phyloP scores from a whole-genome alignment of 2,888 invertebrate species.

The Lasioglossum marginatum region DNA sequence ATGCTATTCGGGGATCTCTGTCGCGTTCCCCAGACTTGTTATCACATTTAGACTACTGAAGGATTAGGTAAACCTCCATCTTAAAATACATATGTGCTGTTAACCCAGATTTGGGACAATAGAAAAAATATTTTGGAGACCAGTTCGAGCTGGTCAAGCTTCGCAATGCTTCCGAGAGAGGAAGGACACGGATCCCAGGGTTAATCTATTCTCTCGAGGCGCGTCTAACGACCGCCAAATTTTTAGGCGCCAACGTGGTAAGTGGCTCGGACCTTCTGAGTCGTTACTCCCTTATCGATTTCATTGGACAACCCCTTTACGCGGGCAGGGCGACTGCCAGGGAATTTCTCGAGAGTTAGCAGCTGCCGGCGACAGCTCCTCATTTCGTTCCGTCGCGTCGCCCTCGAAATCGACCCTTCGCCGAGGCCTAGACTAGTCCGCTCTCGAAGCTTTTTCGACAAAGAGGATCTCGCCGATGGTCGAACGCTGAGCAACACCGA shows the following conservation, averaged over 20 bases:
- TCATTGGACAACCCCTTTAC: constrained; percentile 74
- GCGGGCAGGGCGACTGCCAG: constrained; percentile 74
- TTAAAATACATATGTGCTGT: too few relatives aligned
- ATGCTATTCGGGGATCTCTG: background rate
- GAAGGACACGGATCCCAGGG: background rate
- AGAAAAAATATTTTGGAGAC: background rate
- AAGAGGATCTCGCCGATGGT: constrained; percentile 30
- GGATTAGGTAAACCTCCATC: background rate
- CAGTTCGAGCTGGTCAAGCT: background rate
- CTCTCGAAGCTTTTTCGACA: constrained; percentile 36
- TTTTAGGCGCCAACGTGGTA: constrained; percentile 13
- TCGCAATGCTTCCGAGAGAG: background rate
- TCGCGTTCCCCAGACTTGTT: background rate
- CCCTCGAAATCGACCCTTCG: constrained; percentile 53
- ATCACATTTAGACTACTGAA: background rate
- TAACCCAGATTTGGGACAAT: background rate
- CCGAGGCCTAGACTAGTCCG: constrained; percentile 40
- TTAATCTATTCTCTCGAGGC: constrained; percentile 37
- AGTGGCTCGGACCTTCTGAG: constrained; percentile 55
- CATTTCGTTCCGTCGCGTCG: constrained; percentile 69
- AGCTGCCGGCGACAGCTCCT: constrained; percentile 81
- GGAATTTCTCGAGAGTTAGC: constrained; percentile 80
- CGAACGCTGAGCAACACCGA: constrained; percentile 47
- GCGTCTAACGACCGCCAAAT: constrained; percentile 1
- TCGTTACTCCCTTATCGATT: constrained; percentile 77